Evolutionary conservation across 2,113 vertebrate genomes (phyloP), one percentile per base, ranked within the genome.

Genomic region (Neolamprologus kungweensis): DNA sequence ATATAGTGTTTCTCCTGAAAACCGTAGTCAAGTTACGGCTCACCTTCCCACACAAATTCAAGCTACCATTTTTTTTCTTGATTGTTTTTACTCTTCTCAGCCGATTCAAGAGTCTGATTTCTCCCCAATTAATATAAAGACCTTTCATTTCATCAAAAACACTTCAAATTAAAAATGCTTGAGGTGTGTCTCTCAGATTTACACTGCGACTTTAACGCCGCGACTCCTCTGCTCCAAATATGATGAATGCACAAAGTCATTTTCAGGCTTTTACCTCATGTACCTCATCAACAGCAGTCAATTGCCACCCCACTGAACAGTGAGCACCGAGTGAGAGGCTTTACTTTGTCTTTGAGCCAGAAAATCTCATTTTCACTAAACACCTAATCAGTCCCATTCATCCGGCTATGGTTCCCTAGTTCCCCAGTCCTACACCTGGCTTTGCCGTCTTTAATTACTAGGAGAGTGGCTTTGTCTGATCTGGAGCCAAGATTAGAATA

Each of bases 321-420:
- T 8, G 81, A 89, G 89, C 92, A 88, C 90, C 91, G 54, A 95
- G 92, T 90, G 94, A 94, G 95, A 94, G 50, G 85, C 93, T 93
- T 91, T 83, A 95, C 92, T 95, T 96, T 95, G 93, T 95, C 94
- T 96, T 93, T 93, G 86, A 94, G 94, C 89, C 84, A 91, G 88
- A 94, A 95, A 95, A 95, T 94, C 96, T 95, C 88, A 96, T 95
- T 96, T 96, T 90, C 92, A 91, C 96, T 95, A 95, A 97, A 96
- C 94, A 95, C 93, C 95, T 96, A 96, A 97, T 97, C 96, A 97
- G 95, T 89, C 92, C 96, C 92, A 97, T 97, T 97, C 96, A 97
- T 94, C 90, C 84, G 89, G 79, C 94, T 93, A 84, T 93, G 96
- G 91, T 94, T 93, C 94, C 95, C 93, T 31, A 83, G 90, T 89